Evolutionary conservation across 2,113 vertebrate genomes (phyloP), one percentile per base, ranked within the genome.

Genomic region (Rhizomys pruinosus): DNA sequence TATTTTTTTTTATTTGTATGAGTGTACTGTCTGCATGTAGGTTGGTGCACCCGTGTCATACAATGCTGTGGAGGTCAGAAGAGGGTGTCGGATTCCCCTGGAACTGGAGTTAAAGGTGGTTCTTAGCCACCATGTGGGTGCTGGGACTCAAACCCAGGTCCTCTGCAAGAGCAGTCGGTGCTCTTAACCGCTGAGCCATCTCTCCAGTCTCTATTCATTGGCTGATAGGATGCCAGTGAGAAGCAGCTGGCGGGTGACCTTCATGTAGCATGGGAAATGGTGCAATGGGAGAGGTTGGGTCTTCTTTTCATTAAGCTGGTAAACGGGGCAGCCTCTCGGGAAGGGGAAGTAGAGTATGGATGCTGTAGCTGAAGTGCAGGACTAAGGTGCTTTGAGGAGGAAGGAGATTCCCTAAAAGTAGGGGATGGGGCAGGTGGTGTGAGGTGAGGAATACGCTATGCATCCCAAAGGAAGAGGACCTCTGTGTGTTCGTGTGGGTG

Each of bases 371-470:
- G 72, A 73, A 88, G 15, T 29, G 64, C n/a, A 69, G 23, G 42
- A 55, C 44, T 59, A 47, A 91, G 47, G 68, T 17, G 57, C 52
- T 25, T 72, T 52, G 7, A 34, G 23, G 23, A 52, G 32, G 23
- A 66, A 32, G n/a, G 11, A 7, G 25, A n/a, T 20, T 20, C 63
- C 66, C 32, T 27, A 19, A 71, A 23, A 20, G 3, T 52, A 37
- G 12, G 34, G 29, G 44, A 57, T 37, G 32, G 20, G 37, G 73
- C 20, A 47, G 23, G 16, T 0, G 29, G 69, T 39, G 27, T 34
- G 66, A 29, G 10, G 22, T 22, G n/a, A 52, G 22, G 0, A 0
- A 55, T 59, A 29, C 1, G 1, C 39, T 17, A 17, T 3, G 4
- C 72, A 29, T 19, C 42, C 61, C 20, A 29, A 13, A 34, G 64